Evolutionary conservation across 2,797 vertebrate species (phyloP), one percentile per base, ranked within the genome.

Genomic region (Calcarius lapponicus): DNA sequence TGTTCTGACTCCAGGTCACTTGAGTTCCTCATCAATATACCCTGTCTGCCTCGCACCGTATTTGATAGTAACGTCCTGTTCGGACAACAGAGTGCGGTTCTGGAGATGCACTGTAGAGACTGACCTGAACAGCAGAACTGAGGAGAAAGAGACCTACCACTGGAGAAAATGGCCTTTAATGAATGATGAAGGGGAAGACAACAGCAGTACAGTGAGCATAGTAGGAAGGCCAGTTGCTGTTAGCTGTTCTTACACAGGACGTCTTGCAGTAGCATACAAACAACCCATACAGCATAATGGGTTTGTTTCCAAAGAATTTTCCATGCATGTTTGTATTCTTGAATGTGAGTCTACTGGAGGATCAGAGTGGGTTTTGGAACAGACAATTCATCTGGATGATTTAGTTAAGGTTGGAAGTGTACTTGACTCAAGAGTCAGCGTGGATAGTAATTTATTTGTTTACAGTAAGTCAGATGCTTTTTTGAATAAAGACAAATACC

Each of bases 341-440:
- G 99, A 99, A 97, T 99, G 99, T 86, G 99, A 99, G 97, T 99
- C 99, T 29, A 99, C 99, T 2, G 99, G 99, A 47, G 99, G 99
- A 67, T 99, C 99, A 5, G 99, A 99, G 97, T 99, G 99, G 99
- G 99, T 99, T 95, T 97, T 99, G 95, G 99, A 99, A 96, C 99
- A 99, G 97, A 99, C 99, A 9, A 98, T 99, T 94, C 98, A 99
- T 91, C 98, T 99, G 86, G 99, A 99, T 53, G 99, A 99, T 96
- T 98, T 99, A 62, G 98, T 98, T 91, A 98, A 98, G 94, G 98
- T 99, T 40, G 98, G 98, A 45, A 98, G 97, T 29, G 98, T 99
- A 34, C 98, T 99, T 92, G 99, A 99, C 96, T 98, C 99, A n/a
- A 98, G 99, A 95, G 98, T 99, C 95, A 99, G 99, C 12, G 99